phyloP scores from a whole-genome alignment of 2,113 vertebrate genomes.

The Megaceryle torquata region DNA sequence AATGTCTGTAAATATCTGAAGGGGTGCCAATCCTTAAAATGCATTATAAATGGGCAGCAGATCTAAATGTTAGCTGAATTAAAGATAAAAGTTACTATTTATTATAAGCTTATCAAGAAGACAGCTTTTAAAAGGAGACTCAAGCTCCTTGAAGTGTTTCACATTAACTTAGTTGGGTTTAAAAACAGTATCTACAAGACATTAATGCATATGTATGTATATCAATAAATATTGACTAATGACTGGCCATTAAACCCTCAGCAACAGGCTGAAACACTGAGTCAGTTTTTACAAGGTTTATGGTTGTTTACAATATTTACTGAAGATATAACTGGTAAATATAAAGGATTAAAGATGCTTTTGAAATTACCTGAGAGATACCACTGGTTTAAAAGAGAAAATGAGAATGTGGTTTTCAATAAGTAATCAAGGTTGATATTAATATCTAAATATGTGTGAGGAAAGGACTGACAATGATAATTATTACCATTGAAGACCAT shows the following conservation, averaged over 20 bases:
- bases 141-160: neutral
- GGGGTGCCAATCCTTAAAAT: neutral
- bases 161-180: neutral
- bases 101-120: neutral
- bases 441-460: neutral
- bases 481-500: constrained; percentile 3
- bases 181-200: neutral
- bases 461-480: constrained; percentile 41
- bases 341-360: neutral
- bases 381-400: neutral
- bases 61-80: neutral
- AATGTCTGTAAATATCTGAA: too few species aligned
- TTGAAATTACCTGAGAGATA: neutral
- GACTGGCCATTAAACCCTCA: neutral
- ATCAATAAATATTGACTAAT: neutral
- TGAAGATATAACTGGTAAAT: neutral
- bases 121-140: neutral
- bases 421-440: constrained; percentile 5
- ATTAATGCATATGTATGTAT: neutral
- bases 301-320: neutral
- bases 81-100: neutral
- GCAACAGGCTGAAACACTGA: neutral
- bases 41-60: neutral
- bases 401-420: neutral
- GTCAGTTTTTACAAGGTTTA: neutral